Base-by-base conservation (phyloP, 1,140 invertebrate species). In the Diabrotica virgifera region DNA sequence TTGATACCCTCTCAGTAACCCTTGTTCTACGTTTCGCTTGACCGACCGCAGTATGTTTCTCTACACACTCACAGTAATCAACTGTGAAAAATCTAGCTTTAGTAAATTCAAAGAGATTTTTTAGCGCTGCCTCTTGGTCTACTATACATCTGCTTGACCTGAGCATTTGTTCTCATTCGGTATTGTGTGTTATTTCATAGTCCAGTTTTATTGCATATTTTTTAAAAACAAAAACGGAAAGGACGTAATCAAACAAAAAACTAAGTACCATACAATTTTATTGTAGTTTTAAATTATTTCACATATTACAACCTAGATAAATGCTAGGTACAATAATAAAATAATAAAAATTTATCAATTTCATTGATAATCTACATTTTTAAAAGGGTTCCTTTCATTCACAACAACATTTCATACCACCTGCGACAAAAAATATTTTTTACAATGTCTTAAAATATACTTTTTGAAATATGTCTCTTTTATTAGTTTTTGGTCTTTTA, bases 391-490 rank as follows among this genome's bases (percentile, higher is more conserved):
- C 50, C 40, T 59, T 38, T 59, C 58, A 50, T 38, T 59, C 58
- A 59, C 58, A 59, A 58, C 56, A 58, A 59, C 58, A 6, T 59
- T 59, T 50, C 58, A 59, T 59, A 59, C 40, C 58, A 59, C 58
- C 58, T 59, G 58, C 13, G 12, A 46, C 11, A 59, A 59, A 59
- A 59, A 59, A 59, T 46, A 46, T 13, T 38, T 59, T 46, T 5
- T 12, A 6, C 37, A n/a, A 40, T 59, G 50, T 50, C 58, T 36
- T 59, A 59, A 50, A 59, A 59, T 38, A 59, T 59, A 59, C 10
- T 54, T 54, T 54, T 54, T 57, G 55, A n/a, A 57, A 57, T 57
- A 54, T 58, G 56, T 58, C 11, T 37, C 56, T 12, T 58, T 58
- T 24, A 24, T 55, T 37, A 36, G 56, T 58, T 58, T 58, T 59